Evolutionary conservation across 2,888 invertebrate species (phyloP).

Genomic region (Uloborus plumipes): DNA sequence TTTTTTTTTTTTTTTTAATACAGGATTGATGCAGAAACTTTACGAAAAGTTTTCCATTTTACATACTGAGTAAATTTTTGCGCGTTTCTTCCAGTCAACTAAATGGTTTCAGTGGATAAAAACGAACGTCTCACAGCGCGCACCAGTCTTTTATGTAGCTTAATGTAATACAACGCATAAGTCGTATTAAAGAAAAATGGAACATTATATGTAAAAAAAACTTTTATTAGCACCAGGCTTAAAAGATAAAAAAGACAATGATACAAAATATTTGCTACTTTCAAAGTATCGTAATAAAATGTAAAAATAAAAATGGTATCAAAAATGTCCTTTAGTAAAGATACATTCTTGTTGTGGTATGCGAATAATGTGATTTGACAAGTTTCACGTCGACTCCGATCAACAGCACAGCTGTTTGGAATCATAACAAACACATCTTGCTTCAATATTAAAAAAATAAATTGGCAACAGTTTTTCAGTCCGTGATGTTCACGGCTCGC

Average conservation of each 20-base stretch:
- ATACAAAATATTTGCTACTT: slow-evolving; percentile 55
- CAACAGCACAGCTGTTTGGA: slow-evolving; percentile 47
- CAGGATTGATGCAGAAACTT: too few relatives aligned
- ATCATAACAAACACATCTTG: slow-evolving; percentile 30
- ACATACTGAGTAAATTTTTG: too few relatives aligned
- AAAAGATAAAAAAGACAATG: slow-evolving; percentile 24
- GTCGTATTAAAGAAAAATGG: neutral
- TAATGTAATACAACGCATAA: neutral
- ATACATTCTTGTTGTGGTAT: slow-evolving; percentile 1
- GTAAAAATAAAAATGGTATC: slow-evolving; percentile 42
- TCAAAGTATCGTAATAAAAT: slow-evolving; percentile 34
- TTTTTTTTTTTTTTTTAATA: too few relatives aligned
- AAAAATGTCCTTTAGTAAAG: slow-evolving; percentile 25
- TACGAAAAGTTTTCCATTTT: too few relatives aligned
- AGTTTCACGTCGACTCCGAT: neutral
- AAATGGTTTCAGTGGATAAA: too few relatives aligned
- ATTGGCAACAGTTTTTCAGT: slow-evolving; percentile 30
- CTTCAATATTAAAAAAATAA: slow-evolving; percentile 21
- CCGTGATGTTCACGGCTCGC: too few relatives aligned
- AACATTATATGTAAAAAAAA: neutral
- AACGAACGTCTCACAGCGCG: too few relatives aligned
- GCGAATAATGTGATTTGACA: too few relatives aligned
- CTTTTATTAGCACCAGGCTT: slow-evolving; percentile 41
- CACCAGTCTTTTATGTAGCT: too few relatives aligned
- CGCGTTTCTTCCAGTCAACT: too few relatives aligned